Percentiles rank a stretch among this genome's conserved stretches.
Conservation (phyloP, 2,888 invertebrate species). For the Timandra comae region DNA sequence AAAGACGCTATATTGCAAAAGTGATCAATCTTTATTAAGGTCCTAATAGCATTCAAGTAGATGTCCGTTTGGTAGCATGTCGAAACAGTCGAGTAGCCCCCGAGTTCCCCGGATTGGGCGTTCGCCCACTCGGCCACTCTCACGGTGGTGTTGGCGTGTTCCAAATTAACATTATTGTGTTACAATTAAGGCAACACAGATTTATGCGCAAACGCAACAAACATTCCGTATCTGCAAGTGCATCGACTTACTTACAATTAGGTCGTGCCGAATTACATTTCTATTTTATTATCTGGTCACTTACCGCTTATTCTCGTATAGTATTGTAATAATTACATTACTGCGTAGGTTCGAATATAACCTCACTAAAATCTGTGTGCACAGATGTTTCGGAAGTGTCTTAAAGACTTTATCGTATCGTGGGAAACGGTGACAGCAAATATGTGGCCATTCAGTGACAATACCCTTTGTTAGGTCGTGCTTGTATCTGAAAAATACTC, state of each 20-base stretch:
- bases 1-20: too few relatives aligned
- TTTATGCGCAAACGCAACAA: conserved; percentile 27
- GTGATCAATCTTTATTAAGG: too few relatives aligned
- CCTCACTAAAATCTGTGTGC: too few relatives aligned
- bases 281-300: too few relatives aligned
- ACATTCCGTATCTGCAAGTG: conserved; percentile 29
- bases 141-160: conserved; percentile 44
- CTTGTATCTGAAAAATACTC: conserved; percentile 25
- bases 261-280: conserved; percentile 43
- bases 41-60: too few relatives aligned
- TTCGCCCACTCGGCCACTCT: conserved; percentile 27
- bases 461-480: conserved; percentile 49
- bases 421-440: conserved; percentile 54
- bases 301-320: too few relatives aligned
- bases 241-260: conserved; percentile 36
- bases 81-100: conserved; percentile 31
- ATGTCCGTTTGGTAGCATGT: conserved; percentile 29
- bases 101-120: conserved; percentile 33
- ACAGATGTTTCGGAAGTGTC: conserved; percentile 28
- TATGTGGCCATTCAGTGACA: conserved; percentile 67
- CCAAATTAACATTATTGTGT: conserved; percentile 55
- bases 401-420: conserved; percentile 34
- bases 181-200: conserved; percentile 48
- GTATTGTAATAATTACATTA: too few relatives aligned
- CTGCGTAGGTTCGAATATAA: too few relatives aligned